Evolutionary conservation across 1,140 invertebrate species (phyloP), one percentile per base, ranked within the genome.

Genomic region (Amphibalanus amphitrite): DNA sequence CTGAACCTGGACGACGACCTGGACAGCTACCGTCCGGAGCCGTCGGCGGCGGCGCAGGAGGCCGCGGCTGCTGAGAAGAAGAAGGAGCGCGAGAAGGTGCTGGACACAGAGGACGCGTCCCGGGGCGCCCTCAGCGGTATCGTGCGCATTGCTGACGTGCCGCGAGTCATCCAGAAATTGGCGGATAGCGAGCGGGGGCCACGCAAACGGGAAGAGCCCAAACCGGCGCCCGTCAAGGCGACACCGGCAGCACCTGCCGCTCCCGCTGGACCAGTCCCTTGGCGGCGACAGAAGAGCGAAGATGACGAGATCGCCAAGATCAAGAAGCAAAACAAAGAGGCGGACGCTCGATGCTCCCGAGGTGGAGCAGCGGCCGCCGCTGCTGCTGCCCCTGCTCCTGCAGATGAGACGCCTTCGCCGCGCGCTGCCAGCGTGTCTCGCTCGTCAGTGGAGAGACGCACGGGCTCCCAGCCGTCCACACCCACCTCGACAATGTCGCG

Each of bases 251-350:
- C 47, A 23, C 70, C 72, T 8, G 71, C 59, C 29, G 74, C 72
- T 17, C 76, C 73, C 70, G 38, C 75, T 40, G 59, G 70, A 47
- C 65, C 70, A n/a, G n/a, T n/a, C 38, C 70, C 76, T 3, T 76
- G 76, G 47, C 82, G 84, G 59, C 83, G 89, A 72, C 90, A 92
- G 80, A 82, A 89, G 26, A 91, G 89, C 78, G 91, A 92, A 81
- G 91, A 94, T 77, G 92, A 95, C 79, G 92, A 95, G 80, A 92
- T 94, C 74, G 84, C 89, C 15, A 88, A 88, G 77, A 90, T 93
- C 74, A 95, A 95, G 80, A 89, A 90, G 77, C 88, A 90, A 79
- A 93, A 93, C 76, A 93, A 94, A 81, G 80, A 59, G 47, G 47
- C 47, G 47, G 47, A 59, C 47, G 17, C 47, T 8, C 47, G 47